Conservation (phyloP, 2,113 vertebrate genomes). For the Oxyruncus cristatus region DNA sequence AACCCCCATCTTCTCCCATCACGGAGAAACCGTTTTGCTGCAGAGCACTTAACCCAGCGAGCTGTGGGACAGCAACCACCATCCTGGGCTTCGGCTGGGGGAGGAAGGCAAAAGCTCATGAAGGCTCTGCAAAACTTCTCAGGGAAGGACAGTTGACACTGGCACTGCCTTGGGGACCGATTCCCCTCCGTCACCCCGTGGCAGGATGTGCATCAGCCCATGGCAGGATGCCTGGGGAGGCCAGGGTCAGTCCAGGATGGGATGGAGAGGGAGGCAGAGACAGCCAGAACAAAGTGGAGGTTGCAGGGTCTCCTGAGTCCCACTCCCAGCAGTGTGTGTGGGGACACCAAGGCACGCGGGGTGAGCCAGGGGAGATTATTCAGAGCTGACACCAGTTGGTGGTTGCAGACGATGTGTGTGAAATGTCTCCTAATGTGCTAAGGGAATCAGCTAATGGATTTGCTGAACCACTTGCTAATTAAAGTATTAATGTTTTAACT, state of each 20-base stretch:
- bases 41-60: background rate
- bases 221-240: background rate
- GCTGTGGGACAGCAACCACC: background rate
- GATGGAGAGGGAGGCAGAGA: background rate
- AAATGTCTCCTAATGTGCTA: background rate
- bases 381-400: background rate
- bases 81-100: rapidly evolving
- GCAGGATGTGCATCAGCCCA: background rate
- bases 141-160: background rate
- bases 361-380: background rate
- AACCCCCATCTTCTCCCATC: background rate
- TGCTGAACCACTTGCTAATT: background rate
- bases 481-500: background rate
- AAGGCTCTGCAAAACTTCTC: background rate
- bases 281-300: background rate
- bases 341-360: background rate
- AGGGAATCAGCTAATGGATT: background rate
- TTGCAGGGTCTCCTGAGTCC: background rate
- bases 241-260: rapidly evolving
- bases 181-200: background rate
- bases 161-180: rapidly evolving
- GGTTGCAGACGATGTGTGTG: background rate
- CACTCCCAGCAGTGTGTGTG: rapidly evolving
- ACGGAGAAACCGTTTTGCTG: background rate
- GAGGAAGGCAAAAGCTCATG: rapidly evolving